Evolutionary conservation across 2,888 invertebrate species (phyloP), one percentile per base, ranked within the genome.

Genomic region (Axea sp.): DNA sequence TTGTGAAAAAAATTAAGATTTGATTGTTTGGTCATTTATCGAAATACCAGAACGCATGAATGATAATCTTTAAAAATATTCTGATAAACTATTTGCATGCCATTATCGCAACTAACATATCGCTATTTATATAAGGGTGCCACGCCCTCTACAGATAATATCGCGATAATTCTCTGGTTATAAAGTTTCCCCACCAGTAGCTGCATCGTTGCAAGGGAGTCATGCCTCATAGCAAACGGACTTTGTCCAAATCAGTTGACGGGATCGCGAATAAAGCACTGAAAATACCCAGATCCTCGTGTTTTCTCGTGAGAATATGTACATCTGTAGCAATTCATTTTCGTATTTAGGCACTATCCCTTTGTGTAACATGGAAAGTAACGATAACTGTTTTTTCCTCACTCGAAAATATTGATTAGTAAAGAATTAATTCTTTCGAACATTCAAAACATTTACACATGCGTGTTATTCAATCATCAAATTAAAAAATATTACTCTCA

Each of bases 91-190:
- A 55, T 67, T 67, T 17, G 45, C 65, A 55, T 39, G 47, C 30
- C 9, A 67, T 64, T 53, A 35, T 35, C 35, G 64, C 33, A 26
- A 15, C 53, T 26, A 51, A 33, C 37, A 15, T 45, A 26, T 39
- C 49, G 37, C 8, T 57, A 49, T 67, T 57, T 57, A 49, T 41
- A 31, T 24, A 49, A 37, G 45, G 12, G 31, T 12, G 9, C 47
- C 39, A 57, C 67, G 57, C 51, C 68, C 37, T 45, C 28, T 0
- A 17, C 30, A 30, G 59, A 53, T 69, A 69, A 22, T n/a, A 69
- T 69, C 59, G 53, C 41, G 43, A 51, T 59, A 69, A 69, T 53
- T 59, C 53, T 5, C 37, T 41, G 37, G 45, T 69, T 53, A 62
- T 62, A 30, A 69, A 69, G 39, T 60, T 37, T 45, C 31, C 53